Evolutionary conservation across 2,797 vertebrate genomes (phyloP).

Genomic region (Oryzias dopingdopingensis): DNA sequence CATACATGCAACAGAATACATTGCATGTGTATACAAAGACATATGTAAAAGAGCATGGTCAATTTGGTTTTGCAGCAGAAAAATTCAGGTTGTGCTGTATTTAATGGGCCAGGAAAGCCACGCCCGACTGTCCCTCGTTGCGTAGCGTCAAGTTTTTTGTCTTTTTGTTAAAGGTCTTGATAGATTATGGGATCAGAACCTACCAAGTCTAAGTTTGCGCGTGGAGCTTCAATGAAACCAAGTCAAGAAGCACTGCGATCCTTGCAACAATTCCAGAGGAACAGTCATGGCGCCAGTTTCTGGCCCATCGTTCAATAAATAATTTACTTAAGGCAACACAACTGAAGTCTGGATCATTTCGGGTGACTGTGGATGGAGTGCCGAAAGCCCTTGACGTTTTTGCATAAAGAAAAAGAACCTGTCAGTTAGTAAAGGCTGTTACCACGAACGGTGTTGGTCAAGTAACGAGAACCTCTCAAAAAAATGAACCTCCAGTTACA

Average conservation of each 20-base stretch:
- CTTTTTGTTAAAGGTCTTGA: too few species aligned
- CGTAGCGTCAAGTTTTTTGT: not conserved
- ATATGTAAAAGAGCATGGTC: slow-evolving; percentile 76
- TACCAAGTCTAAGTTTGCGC: too few species aligned
- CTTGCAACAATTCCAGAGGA: slow-evolving; percentile 32
- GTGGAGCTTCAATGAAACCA: slow-evolving; percentile 4
- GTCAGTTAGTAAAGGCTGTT: slow-evolving; percentile 76
- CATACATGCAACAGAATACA: slow-evolving; percentile 77
- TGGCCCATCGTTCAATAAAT: slow-evolving; percentile 66
- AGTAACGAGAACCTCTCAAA: slow-evolving; percentile 71
- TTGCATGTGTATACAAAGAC: slow-evolving; percentile 81
- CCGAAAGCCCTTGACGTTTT: slow-evolving; percentile 83
- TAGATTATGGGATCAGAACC: too few species aligned
- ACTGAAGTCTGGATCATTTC: slow-evolving; percentile 78
- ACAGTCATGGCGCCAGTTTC: slow-evolving; percentile 53
- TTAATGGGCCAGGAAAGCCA: slow-evolving; percentile 67
- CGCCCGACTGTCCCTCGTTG: slow-evolving; percentile 43
- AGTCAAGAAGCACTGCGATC: slow-evolving; percentile 8
- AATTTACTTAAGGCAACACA: slow-evolving; percentile 83
- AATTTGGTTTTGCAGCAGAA: slow-evolving; percentile 93
- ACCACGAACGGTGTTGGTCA: slow-evolving; percentile 60
- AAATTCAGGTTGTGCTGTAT: slow-evolving; percentile 92
- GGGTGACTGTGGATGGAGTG: slow-evolving; percentile 93
- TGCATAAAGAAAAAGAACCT: slow-evolving; percentile 78
- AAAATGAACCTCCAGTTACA: slow-evolving; percentile 48